A percentile compares a stretch with the other conserved stretches of the same genome.
phyloP scores from a whole-genome alignment of 2,797 vertebrate species.

The Xyrichtys novacula region DNA sequence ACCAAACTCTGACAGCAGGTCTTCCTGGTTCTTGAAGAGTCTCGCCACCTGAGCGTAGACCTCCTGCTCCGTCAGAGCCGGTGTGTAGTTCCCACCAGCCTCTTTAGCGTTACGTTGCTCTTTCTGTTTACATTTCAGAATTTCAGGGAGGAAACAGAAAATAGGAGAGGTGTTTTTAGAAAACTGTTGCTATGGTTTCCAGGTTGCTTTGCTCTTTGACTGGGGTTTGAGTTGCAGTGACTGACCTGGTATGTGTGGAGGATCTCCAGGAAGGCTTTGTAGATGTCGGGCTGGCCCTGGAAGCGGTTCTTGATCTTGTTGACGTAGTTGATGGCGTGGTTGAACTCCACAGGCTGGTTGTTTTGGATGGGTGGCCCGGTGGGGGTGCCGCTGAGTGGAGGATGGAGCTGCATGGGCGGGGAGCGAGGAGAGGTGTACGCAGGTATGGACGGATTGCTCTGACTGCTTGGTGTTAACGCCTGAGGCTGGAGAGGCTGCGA shows the following conservation, averaged over 20 bases:
- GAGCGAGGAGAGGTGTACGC: constrained; percentile 94
- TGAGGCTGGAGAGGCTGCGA: constrained; percentile 92
- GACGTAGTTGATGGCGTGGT: constrained; percentile 99
- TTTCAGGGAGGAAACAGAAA: background rate
- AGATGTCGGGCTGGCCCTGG: constrained; percentile 99
- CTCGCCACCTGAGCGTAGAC: constrained; percentile 98
- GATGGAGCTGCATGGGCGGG: constrained; percentile 93
- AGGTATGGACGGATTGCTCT: constrained; percentile 94
- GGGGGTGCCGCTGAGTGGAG: constrained; percentile 92
- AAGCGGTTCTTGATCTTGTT: constrained; percentile 99
- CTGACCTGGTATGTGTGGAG: constrained; percentile 97
- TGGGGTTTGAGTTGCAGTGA: background rate
- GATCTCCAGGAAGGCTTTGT: constrained; percentile 99
- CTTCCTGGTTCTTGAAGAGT: constrained; percentile 99
- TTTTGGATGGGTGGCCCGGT: constrained; percentile 94
- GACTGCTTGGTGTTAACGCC: constrained; percentile 91
- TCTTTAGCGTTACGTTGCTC: constrained; percentile 99
- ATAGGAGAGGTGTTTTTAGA: too few relatives aligned
- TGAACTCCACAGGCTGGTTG: constrained; percentile 99
- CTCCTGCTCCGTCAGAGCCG: constrained; percentile 96
- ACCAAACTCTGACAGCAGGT: constrained; percentile 97
- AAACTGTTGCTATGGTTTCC: background rate
- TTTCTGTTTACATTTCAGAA: constrained; percentile 82
- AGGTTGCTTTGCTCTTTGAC: background rate
- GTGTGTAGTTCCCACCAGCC: constrained; percentile 97